Evolutionary conservation across 2,113 vertebrate species (phyloP).

Genomic region (Poeciliopsis occidentalis): DNA sequence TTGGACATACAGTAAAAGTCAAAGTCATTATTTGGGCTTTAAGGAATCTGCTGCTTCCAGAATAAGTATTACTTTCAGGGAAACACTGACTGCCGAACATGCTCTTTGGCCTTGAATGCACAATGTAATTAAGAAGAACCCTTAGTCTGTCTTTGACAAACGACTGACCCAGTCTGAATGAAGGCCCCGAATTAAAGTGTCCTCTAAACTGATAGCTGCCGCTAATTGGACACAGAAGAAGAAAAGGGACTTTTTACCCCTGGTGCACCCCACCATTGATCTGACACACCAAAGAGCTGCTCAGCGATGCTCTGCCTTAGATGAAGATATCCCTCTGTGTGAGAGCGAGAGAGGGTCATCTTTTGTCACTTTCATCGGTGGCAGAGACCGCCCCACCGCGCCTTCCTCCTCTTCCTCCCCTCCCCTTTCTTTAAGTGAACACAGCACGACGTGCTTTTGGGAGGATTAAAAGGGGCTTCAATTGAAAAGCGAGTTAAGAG

Average conservation of each 20-base stretch:
- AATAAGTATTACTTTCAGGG: slow-evolving; percentile 25
- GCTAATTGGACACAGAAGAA: slow-evolving; percentile 47
- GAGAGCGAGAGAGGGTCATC: slow-evolving; percentile 41
- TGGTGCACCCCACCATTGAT: slow-evolving; percentile 14
- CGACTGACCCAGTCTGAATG: slow-evolving; percentile 39
- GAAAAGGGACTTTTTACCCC: slow-evolving; percentile 30
- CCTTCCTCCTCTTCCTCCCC: not conserved
- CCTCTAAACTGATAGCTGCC: slow-evolving; percentile 60
- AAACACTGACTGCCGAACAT: slow-evolving; percentile 25
- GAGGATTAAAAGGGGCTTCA: slow-evolving; percentile 62
- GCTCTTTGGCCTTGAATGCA: slow-evolving; percentile 59
- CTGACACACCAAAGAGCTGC: slow-evolving; percentile 51
- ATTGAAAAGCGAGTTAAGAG: slow-evolving; percentile 52
- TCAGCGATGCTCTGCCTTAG: slow-evolving; percentile 49
- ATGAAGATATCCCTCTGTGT: slow-evolving; percentile 42
- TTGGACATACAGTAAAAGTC: slow-evolving; percentile 7
- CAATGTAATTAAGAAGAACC: slow-evolving; percentile 53
- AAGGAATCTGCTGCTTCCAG: slow-evolving; percentile 1
- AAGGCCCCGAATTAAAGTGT: slow-evolving; percentile 48
- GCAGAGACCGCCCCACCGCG: not conserved
- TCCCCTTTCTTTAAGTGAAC: slow-evolving; percentile 35
- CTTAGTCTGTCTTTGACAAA: slow-evolving; percentile 59
- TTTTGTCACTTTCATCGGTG: slow-evolving; percentile 45
- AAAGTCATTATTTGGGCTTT: not conserved
- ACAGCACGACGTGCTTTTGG: slow-evolving; percentile 37